Conservation (phyloP, 92 coral and sea anemone species). For the Chrysogorgia sp. region DNA sequence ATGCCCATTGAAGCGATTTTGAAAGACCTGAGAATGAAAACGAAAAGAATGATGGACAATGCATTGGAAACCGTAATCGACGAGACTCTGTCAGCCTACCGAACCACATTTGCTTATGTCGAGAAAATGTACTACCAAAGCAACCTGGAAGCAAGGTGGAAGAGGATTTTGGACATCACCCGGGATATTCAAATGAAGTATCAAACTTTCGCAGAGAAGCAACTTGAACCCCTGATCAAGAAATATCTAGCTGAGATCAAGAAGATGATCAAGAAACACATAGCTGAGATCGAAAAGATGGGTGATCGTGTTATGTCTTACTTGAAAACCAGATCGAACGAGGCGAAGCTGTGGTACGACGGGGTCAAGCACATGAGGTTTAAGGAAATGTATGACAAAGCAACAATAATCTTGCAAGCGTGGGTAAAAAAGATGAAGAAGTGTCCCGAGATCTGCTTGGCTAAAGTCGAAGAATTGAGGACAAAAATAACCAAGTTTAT, state of each 20-base stretch:
- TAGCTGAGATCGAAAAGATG: background rate
- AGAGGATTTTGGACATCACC: background rate
- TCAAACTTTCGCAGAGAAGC: background rate
- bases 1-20: slow-evolving; percentile 27
- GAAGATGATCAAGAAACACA: background rate
- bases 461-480: background rate
- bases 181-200: background rate
- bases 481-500: background rate
- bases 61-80: slow-evolving; percentile 5
- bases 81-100: slow-evolving; percentile 1
- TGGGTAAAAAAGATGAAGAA: background rate
- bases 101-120: background rate
- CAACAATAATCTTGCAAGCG: background rate
- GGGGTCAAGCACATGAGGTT: slow-evolving; percentile 77
- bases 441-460: background rate
- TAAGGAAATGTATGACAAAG: slow-evolving; percentile 59
- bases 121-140: slow-evolving; percentile 20
- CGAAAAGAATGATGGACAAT: background rate
- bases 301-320: slow-evolving; percentile 4
- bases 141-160: slow-evolving; percentile 12
- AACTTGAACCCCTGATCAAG: background rate
- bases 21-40: slow-evolving; percentile 17
- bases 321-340: slow-evolving; percentile 1
- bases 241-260: background rate
- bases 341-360: slow-evolving; percentile 62